Evolutionary conservation across 1,140 invertebrate species (phyloP).

Genomic region (Apocrypta bakeri): DNA sequence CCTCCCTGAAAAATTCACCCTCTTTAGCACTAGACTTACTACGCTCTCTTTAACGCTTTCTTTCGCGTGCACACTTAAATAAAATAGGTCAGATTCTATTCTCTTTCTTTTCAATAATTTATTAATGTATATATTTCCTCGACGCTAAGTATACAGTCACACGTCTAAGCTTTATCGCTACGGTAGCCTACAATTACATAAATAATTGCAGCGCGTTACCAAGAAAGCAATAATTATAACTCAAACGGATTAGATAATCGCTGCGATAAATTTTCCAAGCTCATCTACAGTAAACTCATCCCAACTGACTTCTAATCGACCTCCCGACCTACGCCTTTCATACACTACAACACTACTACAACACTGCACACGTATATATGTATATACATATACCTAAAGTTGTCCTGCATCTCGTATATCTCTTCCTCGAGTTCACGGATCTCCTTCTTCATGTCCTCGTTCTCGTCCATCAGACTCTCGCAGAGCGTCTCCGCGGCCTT

Average conservation of each 20-base stretch:
- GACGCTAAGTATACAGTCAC: neutral
- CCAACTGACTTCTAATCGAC: neutral
- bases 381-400: constrained; percentile 81
- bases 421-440: constrained; percentile 94
- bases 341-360: no score
- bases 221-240: neutral
- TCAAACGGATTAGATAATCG: neutral
- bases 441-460: constrained; percentile 96
- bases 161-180: neutral
- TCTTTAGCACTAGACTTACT: no score
- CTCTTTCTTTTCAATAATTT: neutral
- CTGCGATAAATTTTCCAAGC: neutral
- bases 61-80: no score
- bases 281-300: neutral
- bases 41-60: no score
- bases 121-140: neutral
- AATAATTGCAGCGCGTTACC: neutral
- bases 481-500: constrained; percentile 90
- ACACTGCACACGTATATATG: no score
- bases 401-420: constrained; percentile 98
- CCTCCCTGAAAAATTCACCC: constrained; percentile 82
- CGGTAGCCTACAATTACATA: neutral
- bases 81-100: neutral
- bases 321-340: neutral
- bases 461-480: constrained; percentile 96